Percentiles rank a stretch among this genome's conserved stretches.
These are phyloP conservation scores for Drosophila suboccidentalis DNA, from an alignment of 2,888 invertebrate species.

Conservation along the genomic window DNA sequence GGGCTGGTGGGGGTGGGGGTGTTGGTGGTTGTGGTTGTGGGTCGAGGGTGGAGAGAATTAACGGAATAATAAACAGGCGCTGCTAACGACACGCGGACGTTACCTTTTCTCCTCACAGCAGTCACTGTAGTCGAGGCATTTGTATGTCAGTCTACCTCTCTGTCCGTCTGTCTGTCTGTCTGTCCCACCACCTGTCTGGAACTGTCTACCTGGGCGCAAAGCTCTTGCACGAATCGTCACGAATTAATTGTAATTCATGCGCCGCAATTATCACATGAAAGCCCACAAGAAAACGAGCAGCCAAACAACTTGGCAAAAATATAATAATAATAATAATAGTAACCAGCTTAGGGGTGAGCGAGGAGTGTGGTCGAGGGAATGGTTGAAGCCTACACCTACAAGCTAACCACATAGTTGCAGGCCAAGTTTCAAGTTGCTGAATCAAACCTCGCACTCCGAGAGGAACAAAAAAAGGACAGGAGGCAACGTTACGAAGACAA, in stretches of 20 bases:
- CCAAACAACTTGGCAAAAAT: constrained; percentile 40
- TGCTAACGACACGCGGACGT: constrained; percentile 81
- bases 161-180: background rate
- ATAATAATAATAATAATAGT: constrained; percentile 18
- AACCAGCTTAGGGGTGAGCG: constrained; percentile 12
- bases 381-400: constrained; percentile 28
- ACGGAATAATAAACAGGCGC: constrained; percentile 83
- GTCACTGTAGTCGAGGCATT: constrained; percentile 37
- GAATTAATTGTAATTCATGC: constrained; percentile 86
- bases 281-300: constrained; percentile 35
- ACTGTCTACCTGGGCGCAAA: constrained; percentile 52
- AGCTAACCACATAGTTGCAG: constrained; percentile 33
- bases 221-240: constrained; percentile 79
- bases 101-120: constrained; percentile 32
- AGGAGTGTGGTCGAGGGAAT: background rate
- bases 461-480: background rate
- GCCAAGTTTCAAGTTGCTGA: constrained; percentile 63
- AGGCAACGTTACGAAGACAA: constrained; percentile 72
- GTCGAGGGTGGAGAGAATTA: constrained; percentile 62
- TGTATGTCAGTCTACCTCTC: background rate
- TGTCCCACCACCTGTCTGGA: constrained; percentile 19
- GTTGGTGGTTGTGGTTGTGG: no score
- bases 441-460: constrained; percentile 27
- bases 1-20: background rate
- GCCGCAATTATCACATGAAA: constrained; percentile 85